These are phyloP conservation scores for Hemicrepidius hirtus DNA, from an alignment of 2,888 invertebrate species.

Conservation along the genomic window DNA sequence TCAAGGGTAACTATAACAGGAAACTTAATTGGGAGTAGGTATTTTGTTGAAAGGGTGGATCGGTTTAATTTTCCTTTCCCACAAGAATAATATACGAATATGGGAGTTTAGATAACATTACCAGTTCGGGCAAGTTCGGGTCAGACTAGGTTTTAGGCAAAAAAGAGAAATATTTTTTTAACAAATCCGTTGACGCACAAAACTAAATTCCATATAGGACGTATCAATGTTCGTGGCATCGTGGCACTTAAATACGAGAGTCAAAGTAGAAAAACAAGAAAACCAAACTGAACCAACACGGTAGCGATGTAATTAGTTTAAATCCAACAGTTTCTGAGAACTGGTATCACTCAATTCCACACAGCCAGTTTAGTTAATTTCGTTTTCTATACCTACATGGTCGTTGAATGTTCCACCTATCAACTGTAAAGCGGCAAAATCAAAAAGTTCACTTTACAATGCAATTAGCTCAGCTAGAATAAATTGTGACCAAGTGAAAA, in stretches of 20 bases:
- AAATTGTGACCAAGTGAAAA: conserved; percentile 49
- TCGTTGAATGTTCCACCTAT: not conserved
- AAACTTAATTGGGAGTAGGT: too few relatives aligned
- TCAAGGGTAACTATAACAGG: too few relatives aligned
- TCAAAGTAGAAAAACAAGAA: conserved; percentile 35
- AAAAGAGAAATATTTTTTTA: not conserved
- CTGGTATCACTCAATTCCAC: conserved; percentile 55
- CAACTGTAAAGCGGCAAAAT: conserved; percentile 48
- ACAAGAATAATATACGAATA: too few relatives aligned
- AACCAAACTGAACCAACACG: conserved; percentile 51
- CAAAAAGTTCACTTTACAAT: conserved; percentile 58
- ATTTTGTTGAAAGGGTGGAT: too few relatives aligned
- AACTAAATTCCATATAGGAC: conserved; percentile 24
- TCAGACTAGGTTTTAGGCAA: not conserved
- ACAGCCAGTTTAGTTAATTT: conserved; percentile 39
- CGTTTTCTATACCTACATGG: not conserved
- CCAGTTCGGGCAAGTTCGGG: too few relatives aligned
- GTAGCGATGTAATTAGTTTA: conserved; percentile 61
- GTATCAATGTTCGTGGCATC: conserved; percentile 41
- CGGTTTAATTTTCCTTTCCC: too few relatives aligned
- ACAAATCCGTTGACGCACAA: conserved; percentile 2
- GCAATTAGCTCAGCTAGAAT: conserved; percentile 58
- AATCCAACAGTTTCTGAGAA: conserved; percentile 59
- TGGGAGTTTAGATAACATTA: too few relatives aligned
- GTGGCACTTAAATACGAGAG: conserved; percentile 45